Evolutionary conservation across 2,797 vertebrate genomes (phyloP).

Genomic region (Lagorchestes hirsutus): DNA sequence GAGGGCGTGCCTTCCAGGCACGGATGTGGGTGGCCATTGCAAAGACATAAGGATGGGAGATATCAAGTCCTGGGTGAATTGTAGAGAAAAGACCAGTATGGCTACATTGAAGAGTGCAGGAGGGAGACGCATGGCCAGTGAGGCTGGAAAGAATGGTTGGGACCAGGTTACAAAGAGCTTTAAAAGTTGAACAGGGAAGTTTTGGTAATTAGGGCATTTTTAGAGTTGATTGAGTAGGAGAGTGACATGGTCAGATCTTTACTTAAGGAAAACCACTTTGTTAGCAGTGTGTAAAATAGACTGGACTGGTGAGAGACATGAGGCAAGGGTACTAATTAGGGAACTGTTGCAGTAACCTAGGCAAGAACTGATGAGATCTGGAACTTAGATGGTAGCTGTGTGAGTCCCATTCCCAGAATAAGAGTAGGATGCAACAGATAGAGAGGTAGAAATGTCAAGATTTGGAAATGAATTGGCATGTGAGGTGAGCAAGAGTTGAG

Average conservation of each 20-base stretch:
- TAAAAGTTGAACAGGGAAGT: neutral
- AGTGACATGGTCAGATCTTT: neutral
- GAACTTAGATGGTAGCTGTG: too few relatives aligned
- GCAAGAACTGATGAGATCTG: too few relatives aligned
- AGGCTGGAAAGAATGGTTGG: neutral
- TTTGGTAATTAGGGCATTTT: neutral
- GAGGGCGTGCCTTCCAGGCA: neutral
- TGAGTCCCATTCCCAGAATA: too few relatives aligned
- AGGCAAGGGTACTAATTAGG: too few relatives aligned
- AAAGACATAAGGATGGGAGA: neutral
- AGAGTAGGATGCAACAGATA: neutral
- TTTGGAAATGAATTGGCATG: neutral
- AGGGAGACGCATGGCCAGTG: neutral
- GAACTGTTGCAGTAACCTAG: too few relatives aligned
- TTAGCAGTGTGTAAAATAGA: too few relatives aligned
- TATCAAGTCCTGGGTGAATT: fast-evolving
- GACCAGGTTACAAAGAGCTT: neutral
- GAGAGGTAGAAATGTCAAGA: neutral
- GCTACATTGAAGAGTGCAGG: neutral
- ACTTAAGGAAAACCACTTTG: too few relatives aligned
- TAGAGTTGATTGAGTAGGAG: neutral
- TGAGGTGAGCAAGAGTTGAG: neutral
- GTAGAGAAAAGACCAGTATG: neutral
- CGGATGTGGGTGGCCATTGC: neutral
- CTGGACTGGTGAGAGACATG: too few relatives aligned